Evolutionary conservation across 2,113 vertebrate genomes (phyloP).

Genomic region (Passer domesticus): DNA sequence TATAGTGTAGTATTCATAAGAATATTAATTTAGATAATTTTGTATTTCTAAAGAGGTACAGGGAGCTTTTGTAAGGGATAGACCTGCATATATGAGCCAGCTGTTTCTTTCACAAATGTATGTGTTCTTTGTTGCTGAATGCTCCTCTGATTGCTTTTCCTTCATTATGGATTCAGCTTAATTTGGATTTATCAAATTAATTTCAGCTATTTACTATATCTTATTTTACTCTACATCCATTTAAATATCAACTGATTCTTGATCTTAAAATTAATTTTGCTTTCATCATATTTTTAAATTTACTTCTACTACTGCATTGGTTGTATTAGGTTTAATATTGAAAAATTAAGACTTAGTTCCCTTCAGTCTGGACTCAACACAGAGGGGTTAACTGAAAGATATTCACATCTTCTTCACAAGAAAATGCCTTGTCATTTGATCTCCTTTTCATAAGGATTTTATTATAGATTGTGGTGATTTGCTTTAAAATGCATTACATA

Average conservation of each 20-base stretch:
- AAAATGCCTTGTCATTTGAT: neutral
- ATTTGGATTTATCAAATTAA: constrained; percentile 22
- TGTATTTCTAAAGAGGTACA: neutral
- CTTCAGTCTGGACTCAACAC: neutral
- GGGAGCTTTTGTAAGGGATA: neutral
- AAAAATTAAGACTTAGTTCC: neutral
- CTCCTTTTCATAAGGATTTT: neutral
- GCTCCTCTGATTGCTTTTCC: neutral
- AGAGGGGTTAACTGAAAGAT: neutral
- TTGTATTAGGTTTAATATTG: neutral
- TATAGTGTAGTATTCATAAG: neutral
- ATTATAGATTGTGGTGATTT: neutral
- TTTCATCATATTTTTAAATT: neutral
- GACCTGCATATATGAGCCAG: neutral
- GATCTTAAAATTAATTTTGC: neutral
- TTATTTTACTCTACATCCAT: neutral
- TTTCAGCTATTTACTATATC: neutral
- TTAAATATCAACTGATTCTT: neutral
- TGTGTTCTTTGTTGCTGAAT: neutral
- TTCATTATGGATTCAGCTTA: neutral
- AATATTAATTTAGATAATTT: neutral
- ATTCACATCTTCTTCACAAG: neutral
- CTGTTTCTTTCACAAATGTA: neutral
- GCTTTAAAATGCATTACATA: neutral
- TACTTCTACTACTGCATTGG: neutral